A percentile compares a stretch with the other conserved stretches of the same genome.
Evolutionary conservation across 1,140 invertebrate species (phyloP).

Genomic region (Archegozetes longisetosus): DNA sequence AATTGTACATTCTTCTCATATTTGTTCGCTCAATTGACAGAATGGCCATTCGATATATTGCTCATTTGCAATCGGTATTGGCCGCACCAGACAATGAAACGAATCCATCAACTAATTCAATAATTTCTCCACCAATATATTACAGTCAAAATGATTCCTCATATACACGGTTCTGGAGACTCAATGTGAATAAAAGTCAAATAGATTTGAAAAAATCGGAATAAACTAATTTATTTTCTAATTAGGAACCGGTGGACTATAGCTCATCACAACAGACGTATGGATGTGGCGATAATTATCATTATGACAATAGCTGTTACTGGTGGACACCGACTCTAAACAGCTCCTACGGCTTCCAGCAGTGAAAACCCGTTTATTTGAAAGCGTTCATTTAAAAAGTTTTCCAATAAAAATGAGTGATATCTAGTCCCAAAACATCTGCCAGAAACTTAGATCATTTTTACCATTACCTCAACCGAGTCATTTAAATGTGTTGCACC

Average conservation of each 20-base stretch:
- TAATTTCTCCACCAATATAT: neutral
- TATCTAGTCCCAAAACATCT: too few relatives aligned
- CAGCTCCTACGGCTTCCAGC: neutral
- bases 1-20: neutral
- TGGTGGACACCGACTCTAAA: neutral
- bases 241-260: neutral
- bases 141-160: neutral
- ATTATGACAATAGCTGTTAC: neutral
- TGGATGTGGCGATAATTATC: neutral
- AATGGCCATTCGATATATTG: conserved; percentile 60
- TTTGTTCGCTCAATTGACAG: conserved; percentile 28
- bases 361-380: too few relatives aligned
- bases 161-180: neutral
- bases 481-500: too few relatives aligned
- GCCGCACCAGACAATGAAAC: conserved; percentile 33
- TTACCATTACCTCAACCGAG: too few relatives aligned
- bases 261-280: neutral
- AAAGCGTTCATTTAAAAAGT: too few relatives aligned
- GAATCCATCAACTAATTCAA: neutral
- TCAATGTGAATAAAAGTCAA: neutral
- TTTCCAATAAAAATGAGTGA: too few relatives aligned
- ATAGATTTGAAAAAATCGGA: neutral
- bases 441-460: too few relatives aligned
- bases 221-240: neutral
- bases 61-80: conserved; percentile 49